Conservation (phyloP, 2,797 vertebrate genomes). For the Rhinoraja longicauda region DNA sequence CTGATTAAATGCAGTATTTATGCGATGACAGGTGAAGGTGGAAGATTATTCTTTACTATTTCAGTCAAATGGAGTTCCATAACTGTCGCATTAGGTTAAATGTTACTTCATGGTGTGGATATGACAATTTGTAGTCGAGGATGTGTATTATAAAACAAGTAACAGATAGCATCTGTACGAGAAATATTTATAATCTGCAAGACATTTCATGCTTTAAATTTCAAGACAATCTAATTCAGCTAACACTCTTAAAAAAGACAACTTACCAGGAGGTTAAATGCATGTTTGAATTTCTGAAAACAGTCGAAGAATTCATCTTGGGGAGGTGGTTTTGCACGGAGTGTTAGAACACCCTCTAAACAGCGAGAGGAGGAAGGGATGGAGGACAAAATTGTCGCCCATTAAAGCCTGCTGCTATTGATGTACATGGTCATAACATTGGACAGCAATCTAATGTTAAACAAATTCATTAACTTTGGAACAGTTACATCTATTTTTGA, state of each 20-base stretch:
- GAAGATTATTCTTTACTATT: not conserved
- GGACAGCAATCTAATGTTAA: not conserved
- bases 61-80: not conserved
- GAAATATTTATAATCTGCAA: not conserved
- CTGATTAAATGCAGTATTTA: not conserved
- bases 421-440: not conserved
- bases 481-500: not conserved
- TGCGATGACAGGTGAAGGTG: not conserved
- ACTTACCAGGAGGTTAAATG: slow-evolving; percentile 91
- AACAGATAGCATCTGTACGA: not conserved
- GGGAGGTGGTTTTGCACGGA: slow-evolving; percentile 77
- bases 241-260: slow-evolving; percentile 5
- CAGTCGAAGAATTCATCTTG: slow-evolving; percentile 88
- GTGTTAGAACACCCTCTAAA: slow-evolving; percentile 88
- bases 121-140: no score
- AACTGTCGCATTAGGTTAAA: not conserved
- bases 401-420: not conserved
- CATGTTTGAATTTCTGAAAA: slow-evolving; percentile 94
- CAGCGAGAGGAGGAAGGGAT: slow-evolving; percentile 21
- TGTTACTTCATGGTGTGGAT: not conserved
- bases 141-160: not conserved
- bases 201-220: not conserved
- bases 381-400: not conserved
- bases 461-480: not conserved
- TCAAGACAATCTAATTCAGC: not conserved